phyloP scores from a whole-genome alignment of 2,888 invertebrate species.

The Meiosimyza platycephala region DNA sequence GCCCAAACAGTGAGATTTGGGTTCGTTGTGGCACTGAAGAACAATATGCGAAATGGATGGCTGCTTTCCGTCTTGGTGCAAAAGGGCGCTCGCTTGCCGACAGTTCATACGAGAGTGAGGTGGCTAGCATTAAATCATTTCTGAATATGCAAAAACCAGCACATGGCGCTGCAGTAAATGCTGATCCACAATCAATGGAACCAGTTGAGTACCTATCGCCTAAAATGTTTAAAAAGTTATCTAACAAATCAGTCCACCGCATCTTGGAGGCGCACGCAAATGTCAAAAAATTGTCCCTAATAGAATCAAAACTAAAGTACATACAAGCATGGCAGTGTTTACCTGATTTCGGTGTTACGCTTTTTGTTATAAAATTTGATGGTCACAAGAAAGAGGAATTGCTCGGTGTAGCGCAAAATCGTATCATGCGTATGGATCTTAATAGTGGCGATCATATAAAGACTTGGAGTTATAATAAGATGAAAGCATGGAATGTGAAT shows the following conservation, averaged over 20 bases:
- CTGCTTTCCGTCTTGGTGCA: slow-evolving; percentile 93
- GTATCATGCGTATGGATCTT: slow-evolving; percentile 96
- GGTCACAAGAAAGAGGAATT: slow-evolving; percentile 89
- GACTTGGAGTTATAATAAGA: slow-evolving; percentile 96
- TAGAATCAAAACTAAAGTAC: slow-evolving; percentile 96
- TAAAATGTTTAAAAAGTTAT: slow-evolving; percentile 86
- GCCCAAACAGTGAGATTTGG: slow-evolving; percentile 97
- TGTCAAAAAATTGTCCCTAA: slow-evolving; percentile 86
- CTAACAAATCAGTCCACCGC: slow-evolving; percentile 86
- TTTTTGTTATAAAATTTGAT: slow-evolving; percentile 94
- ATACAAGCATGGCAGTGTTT: slow-evolving; percentile 98
- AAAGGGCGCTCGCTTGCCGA: slow-evolving; percentile 98
- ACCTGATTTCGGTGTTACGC: slow-evolving; percentile 93
- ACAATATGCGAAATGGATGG: slow-evolving; percentile 99
- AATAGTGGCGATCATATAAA: slow-evolving; percentile 92
- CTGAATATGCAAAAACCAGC: slow-evolving; percentile 91
- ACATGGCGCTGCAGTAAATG: slow-evolving; percentile 78
- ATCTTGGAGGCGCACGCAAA: slow-evolving; percentile 97
- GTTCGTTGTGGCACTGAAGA: slow-evolving; percentile 94
- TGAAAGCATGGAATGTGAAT: slow-evolving; percentile 99
- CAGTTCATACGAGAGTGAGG: slow-evolving; percentile 92
- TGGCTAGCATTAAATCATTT: slow-evolving; percentile 86
- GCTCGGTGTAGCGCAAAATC: slow-evolving; percentile 92
- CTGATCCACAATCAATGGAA: slow-evolving; percentile 79
- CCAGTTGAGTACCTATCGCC: slow-evolving; percentile 92